phyloP scores from a whole-genome alignment of 2,113 vertebrate species.

The Patagioenas fasciata region DNA sequence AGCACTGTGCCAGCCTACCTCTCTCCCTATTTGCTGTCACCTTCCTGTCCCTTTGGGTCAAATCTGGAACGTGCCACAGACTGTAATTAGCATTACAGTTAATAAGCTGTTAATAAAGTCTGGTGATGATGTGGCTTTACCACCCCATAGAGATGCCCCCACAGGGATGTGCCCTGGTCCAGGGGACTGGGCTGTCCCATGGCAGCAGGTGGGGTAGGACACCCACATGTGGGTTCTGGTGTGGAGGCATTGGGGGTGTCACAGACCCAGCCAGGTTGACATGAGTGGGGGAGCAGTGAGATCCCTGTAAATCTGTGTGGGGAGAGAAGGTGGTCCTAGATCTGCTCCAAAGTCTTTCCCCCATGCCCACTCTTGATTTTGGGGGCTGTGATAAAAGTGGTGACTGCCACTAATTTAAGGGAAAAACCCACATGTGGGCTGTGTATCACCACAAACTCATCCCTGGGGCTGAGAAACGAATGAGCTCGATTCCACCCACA shows the following conservation, averaged over 20 bases:
- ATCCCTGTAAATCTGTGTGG: background rate
- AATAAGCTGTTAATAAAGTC: background rate
- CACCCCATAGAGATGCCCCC: background rate
- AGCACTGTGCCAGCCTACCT: background rate
- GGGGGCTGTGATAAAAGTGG: background rate
- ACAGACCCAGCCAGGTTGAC: background rate
- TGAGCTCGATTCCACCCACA: background rate
- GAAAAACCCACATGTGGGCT: background rate
- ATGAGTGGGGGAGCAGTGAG: background rate
- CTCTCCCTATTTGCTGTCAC: background rate
- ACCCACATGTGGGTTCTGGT: rapidly evolving
- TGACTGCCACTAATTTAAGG: background rate
- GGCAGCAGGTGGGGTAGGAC: background rate
- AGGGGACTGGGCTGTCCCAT: background rate
- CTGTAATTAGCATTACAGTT: background rate
- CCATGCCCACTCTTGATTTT: background rate
- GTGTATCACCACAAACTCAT: background rate
- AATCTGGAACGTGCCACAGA: background rate
- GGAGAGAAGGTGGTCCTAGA: background rate
- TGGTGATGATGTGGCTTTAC: background rate
- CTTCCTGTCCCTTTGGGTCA: background rate
- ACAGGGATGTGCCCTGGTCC: background rate
- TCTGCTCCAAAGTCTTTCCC: background rate
- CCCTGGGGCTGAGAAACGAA: background rate
- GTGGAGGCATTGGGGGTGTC: rapidly evolving